Base-by-base conservation (phyloP, 2,797 vertebrate species). In the Craterocephalus amniculus region DNA sequence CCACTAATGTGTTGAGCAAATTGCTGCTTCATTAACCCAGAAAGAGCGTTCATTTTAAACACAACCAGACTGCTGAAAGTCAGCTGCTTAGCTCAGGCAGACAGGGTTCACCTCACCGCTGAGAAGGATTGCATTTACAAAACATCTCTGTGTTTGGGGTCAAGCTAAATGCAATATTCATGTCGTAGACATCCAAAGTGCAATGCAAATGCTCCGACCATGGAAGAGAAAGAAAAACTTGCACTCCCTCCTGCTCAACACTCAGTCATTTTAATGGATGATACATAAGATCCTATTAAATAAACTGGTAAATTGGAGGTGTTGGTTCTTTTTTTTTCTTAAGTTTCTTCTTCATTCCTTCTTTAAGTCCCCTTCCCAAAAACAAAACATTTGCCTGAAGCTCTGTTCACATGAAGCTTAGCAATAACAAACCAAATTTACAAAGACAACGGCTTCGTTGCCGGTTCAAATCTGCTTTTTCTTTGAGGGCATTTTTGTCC, bases 61-160 rank as follows among this genome's bases (percentile, higher is more conserved):
- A 80, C 68, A 79, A 64, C 56, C 31, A 31, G 58, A 18, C 66
- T 63, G 67, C 83, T 71, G 58, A 76, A 80, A 82, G 74, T 90
- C 82, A 83, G 82, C 81, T 78, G 76, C 58, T 68, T 1, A 31
- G 70, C 45, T 55, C 64, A 65, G 54, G 31, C 57, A 73, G 72
- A 76, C 58, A 76, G 68, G 71, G 82, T 74, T 87, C 72, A 76
- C 79, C 86, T 89, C 79, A 83, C 54, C 20, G 72, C 72, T 82
- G 83, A 88, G 76, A 79, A 84, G 82, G 61, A 80, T 83, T 74
- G 59, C 74, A 70, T 79, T 84, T 67, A 84, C 87, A 83, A 89
- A 86, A 87, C 87, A 88, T 87, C 76, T 80, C 70, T 81, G 74
- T 83, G 80, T 87, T 80, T 76, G 63, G 72, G 78, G 72, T 87